These are phyloP conservation scores for Sialis lutaria DNA, from an alignment of 2,888 invertebrate species.

Conservation along the genomic window DNA sequence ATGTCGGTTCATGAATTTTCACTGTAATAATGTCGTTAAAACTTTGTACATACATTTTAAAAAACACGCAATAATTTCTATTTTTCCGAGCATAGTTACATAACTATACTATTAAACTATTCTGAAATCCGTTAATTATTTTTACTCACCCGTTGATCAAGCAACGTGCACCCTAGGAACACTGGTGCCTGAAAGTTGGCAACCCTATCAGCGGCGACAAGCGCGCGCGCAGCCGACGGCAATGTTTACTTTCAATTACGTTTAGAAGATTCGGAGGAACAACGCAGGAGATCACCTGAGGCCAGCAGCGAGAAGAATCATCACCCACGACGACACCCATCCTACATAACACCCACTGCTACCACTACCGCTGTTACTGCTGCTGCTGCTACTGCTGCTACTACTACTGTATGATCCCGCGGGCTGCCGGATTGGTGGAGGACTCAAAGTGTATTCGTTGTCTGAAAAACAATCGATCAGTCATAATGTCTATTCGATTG, in stretches of 20 bases:
- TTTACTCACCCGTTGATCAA: too few species aligned
- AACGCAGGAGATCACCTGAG: slow-evolving; percentile 10
- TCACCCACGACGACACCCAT: too few species aligned
- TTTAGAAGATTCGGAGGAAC: background rate
- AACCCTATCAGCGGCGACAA: background rate
- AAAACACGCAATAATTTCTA: too few species aligned
- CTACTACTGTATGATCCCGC: slow-evolving; percentile 21
- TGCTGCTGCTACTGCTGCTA: background rate
- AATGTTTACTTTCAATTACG: slow-evolving; percentile 7
- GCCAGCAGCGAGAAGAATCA: slow-evolving; percentile 8
- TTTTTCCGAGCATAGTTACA: too few species aligned
- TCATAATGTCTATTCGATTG: too few species aligned
- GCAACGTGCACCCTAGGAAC: too few species aligned
- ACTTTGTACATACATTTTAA: too few species aligned
- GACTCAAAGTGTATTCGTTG: slow-evolving; percentile 24
- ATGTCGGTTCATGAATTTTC: too few species aligned
- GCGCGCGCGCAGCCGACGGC: background rate
- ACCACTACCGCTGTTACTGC: background rate
- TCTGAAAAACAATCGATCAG: slow-evolving; percentile 15
- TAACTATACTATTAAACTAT: too few species aligned
- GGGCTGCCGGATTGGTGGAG: slow-evolving; percentile 24
- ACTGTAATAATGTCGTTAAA: too few species aligned
- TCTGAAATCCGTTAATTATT: too few species aligned
- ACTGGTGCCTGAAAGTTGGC: too few species aligned
- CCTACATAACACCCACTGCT: background rate